Base-by-base conservation (phyloP, 1,140 invertebrate species). In the Orchestia grillus region DNA sequence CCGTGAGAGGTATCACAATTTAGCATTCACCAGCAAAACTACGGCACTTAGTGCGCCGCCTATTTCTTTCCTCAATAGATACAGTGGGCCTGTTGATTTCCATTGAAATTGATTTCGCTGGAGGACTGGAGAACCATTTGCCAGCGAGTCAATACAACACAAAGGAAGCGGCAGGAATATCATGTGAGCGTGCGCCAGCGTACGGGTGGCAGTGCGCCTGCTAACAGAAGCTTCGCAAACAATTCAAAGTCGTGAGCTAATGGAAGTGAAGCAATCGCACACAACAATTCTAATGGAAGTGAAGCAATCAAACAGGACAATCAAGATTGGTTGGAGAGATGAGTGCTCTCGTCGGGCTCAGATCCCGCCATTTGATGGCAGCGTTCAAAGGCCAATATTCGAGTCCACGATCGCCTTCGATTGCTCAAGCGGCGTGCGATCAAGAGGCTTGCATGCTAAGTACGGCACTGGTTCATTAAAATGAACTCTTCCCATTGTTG, bases 221-320 rank as follows among this genome's bases (percentile, higher is more conserved):
- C 88, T 90, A 90, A 90, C 42, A 44, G 88, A 90, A 90, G 88
- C 43, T 41, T 44, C 4, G 88, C 88, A 90, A 90, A 90, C 88
- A 90, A 90, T 90, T 44, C 41, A 90, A 90, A 90, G 88, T 44
- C 88, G 88, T 90, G 41, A 42, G 44, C 44, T 94, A 94, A 94
- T 94, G 43, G 92, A 40, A 44, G 44, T n/a, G 43, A 94, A 47
- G 92, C 92, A 94, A 94, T 94, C 92, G 92, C 43, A 94, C 92
- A 94, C 92, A 94, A 94, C 92, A 94, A 94, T 94, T 44, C 41
- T 90, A 45, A 94, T 47, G 43, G 92, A 42, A 42, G 92, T 44
- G 40, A 44, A 44, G 88, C 88, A 90, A 90, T 90, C 88, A 44
- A 77, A 77, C 62, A 77, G 62, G 62, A 77, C 62, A 77, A 77